Conservation (phyloP, 2,797 vertebrate genomes). For the Typhlichthys subterraneus region DNA sequence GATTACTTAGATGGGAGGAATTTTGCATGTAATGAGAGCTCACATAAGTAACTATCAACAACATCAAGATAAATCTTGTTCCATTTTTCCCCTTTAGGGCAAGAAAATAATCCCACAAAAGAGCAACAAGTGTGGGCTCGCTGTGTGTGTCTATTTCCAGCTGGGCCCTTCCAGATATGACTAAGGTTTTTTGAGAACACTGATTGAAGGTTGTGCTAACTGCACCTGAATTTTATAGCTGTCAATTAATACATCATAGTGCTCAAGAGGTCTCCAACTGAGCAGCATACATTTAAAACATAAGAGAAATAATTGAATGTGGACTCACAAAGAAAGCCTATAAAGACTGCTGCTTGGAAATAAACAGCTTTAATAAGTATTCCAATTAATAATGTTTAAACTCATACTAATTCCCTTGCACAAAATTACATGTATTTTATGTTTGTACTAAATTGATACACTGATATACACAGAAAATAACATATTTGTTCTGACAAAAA, state of each 20-base stretch:
- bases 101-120: constrained; percentile 1
- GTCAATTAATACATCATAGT: constrained; percentile 50
- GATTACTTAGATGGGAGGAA: constrained; percentile 18
- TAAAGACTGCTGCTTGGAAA: constrained; percentile 55
- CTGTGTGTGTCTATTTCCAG: constrained; percentile 11
- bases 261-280: constrained; percentile 35
- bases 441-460: too few species aligned
- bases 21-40: constrained; percentile 4
- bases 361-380: constrained; percentile 20
- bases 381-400: too few species aligned
- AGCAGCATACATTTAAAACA: constrained; percentile 47
- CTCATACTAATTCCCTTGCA: too few species aligned
- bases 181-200: constrained; percentile 19
- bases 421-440: too few species aligned
- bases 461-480: too few species aligned
- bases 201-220: constrained; percentile 8
- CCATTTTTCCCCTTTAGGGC: constrained; percentile 11
- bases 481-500: too few species aligned
- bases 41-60: constrained; percentile 22
- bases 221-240: constrained; percentile 33
- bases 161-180: constrained; percentile 26
- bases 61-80: constrained; percentile 9
- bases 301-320: constrained; percentile 43
- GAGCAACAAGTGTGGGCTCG: constrained; percentile 17
- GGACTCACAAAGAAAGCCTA: constrained; percentile 61